Evolutionary conservation across 2,113 vertebrate genomes (phyloP), one percentile per base, ranked within the genome.

Genomic region (Bufo gargarizans): DNA sequence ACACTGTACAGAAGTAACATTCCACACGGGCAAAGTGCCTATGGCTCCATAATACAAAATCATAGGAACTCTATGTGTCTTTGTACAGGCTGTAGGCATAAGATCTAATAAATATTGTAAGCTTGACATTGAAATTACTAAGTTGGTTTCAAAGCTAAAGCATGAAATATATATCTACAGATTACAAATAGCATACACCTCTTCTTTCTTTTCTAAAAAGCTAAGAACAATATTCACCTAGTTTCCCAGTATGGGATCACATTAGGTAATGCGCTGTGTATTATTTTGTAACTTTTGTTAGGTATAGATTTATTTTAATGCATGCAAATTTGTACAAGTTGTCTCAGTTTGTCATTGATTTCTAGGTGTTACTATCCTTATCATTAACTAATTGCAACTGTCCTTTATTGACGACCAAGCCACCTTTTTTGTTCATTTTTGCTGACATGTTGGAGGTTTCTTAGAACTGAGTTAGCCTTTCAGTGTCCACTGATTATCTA

Each of bases 301-400:
- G 22, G 78, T 93, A 93, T 93, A 87, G 93, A 94, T 95, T 94
- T 95, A 33, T 92, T 90, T 89, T 92, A 93, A 93, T 89, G 91
- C 86, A 94, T 94, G 94, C 93, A 96, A 94, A 98, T 97, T 94
- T 95, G 95, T 91, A 94, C 93, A 91, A 93, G 94, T 95, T 95
- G 96, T 93, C 95, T 96, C 95, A 96, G 97, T 97, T 96, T 96
- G 94, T 95, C 96, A 97, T 96, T 93, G 96, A 96, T 96, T 96
- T 92, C 93, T 92, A 93, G 93, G 94, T 93, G 91, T 93, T 92
- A 93, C 93, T 93, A 94, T 96, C 94, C 96, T 96, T 96, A 97
- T 99, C 97, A 97, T 97, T 97, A 97, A 96, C 96, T 99, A 97
- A 98, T 98, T 97, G 97, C 98, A 96, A 96, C 93, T 92, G 93